Evolutionary conservation across 2,888 invertebrate genomes (phyloP), one percentile per base, ranked within the genome.

Genomic region (Himalopsyche tibetana): DNA sequence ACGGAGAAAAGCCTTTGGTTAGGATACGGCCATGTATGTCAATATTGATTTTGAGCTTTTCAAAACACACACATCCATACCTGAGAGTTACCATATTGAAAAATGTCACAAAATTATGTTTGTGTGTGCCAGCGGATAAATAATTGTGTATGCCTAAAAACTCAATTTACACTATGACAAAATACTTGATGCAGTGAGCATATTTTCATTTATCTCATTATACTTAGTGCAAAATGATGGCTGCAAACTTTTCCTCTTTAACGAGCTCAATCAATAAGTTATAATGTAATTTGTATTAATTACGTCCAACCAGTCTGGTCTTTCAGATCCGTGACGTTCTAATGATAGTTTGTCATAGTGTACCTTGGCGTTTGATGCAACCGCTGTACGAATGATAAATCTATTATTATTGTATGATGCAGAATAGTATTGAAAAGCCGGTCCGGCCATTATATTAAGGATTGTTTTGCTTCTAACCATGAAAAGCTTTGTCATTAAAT

Each of bases 401-500:
- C 74, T 74, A 28, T 74, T 19, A 69, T 69, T 19, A 69, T 28
- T 19, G 15, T 51, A 74, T 74, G 74, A 74, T 42, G 19, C 17
- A 19, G 45, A 51, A 80, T 42, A 80, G 8, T 42, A 84, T 81
- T 81, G 80, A 81, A 84, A 74, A 74, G 74, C 36, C 74, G 74
- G 19, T 15, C 36, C 63, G 82, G 82, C 82, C 85, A 55, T 82
- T 85, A 83, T 85, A 85, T 85, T 56, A 83, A 85, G 74, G 80
- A 83, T 85, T 85, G 80, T 85, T 85, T 85, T 85, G 85, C 85
- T 85, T 85, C 85, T 85, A 85, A 85, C 85, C 85, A 85, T 85
- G 79, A 85, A 80, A 85, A 85, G 85, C 85, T 85, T 85, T 83
- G 83, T 85, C 85, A 83, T 85, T 85, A 85, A 85, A 85, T 85